phyloP scores from a whole-genome alignment of 1,140 invertebrate genomes.

The Halesus radiatus region DNA sequence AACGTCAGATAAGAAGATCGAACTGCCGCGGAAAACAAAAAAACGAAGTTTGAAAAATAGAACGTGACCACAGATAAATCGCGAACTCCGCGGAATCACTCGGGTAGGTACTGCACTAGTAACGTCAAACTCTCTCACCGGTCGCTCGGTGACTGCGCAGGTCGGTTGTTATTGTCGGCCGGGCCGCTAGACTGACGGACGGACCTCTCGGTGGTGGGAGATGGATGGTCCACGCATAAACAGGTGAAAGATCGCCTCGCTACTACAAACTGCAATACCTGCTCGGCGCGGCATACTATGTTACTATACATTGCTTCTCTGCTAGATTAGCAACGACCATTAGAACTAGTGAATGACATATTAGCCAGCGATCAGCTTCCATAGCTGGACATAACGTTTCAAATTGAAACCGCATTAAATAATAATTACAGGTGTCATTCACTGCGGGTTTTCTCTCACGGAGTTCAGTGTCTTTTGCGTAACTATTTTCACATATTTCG shows the following conservation, averaged over 20 bases:
- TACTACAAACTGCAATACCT: background rate
- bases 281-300: background rate
- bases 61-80: slow-evolving; percentile 25
- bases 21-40: slow-evolving; percentile 1
- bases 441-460: slow-evolving; percentile 18
- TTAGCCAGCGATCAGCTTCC: background rate
- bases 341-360: background rate
- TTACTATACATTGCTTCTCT: background rate
- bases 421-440: slow-evolving; percentile 22
- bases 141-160: slow-evolving; percentile 20
- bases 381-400: background rate
- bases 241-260: slow-evolving; percentile 31
- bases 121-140: slow-evolving; percentile 29
- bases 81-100: background rate
- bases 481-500: slow-evolving; percentile 12
- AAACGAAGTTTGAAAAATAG: slow-evolving; percentile 8
- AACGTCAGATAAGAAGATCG: background rate
- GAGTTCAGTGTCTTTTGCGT: slow-evolving; percentile 29
- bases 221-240: slow-evolving; percentile 26
- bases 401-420: background rate
- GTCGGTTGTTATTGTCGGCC: background rate
- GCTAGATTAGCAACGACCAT: background rate
- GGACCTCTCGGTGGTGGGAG: slow-evolving; percentile 25
- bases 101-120: slow-evolving; percentile 10
- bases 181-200: background rate